Conservation (phyloP, 1,140 invertebrate species). For the Trichogramma pretiosum region DNA sequence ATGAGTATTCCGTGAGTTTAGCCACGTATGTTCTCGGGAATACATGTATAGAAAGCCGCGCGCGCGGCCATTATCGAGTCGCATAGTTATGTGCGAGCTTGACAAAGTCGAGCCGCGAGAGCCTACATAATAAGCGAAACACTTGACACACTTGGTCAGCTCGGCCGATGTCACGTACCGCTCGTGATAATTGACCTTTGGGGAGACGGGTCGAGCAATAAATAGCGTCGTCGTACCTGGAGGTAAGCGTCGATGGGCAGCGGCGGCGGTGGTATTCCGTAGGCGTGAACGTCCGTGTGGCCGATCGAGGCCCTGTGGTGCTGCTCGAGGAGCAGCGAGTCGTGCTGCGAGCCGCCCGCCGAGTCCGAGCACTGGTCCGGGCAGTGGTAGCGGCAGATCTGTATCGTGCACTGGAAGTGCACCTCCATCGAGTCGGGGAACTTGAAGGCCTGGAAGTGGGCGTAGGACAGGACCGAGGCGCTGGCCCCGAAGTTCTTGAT, state of each 20-base stretch:
- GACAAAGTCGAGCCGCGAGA: no score
- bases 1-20: no score
- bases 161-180: no score
- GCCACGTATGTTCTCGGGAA: no score
- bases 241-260: slow-evolving; percentile 56
- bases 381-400: slow-evolving; percentile 86
- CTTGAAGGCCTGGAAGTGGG: slow-evolving; percentile 91
- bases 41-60: no score
- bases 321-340: slow-evolving; percentile 44
- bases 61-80: no score
- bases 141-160: no score
- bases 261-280: slow-evolving; percentile 56
- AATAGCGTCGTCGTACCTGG: no score
- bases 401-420: slow-evolving; percentile 92
- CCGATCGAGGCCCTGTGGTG: slow-evolving; percentile 35
- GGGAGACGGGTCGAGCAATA: no score
- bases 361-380: slow-evolving; percentile 77
- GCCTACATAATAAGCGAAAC: no score
- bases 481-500: slow-evolving; percentile 92
- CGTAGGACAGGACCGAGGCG: slow-evolving; percentile 83
- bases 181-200: no score
- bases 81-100: no score
- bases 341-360: slow-evolving; percentile 36
- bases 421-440: slow-evolving; percentile 95
- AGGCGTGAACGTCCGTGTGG: slow-evolving; percentile 55